Conservation (phyloP, 64 coral and sea anemone genomes). For the Hydrozoanthus tunicans region DNA sequence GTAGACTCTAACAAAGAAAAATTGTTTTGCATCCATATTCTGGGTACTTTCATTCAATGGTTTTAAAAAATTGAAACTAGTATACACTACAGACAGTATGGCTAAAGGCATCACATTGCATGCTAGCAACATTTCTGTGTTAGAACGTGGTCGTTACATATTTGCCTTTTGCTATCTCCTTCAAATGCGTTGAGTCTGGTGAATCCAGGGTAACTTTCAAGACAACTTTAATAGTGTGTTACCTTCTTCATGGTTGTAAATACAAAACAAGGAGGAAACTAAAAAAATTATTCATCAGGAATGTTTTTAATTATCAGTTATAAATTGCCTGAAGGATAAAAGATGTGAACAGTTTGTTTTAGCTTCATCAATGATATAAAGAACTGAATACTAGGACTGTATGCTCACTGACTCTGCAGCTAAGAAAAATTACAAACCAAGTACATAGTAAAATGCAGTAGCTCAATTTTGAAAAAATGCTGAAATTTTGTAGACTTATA, state of each 20-base stretch:
- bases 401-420: too few species aligned
- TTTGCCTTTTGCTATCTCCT: not conserved
- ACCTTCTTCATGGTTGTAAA: not conserved
- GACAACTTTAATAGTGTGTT: not conserved
- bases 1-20: too few species aligned
- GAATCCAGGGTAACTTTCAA: not conserved
- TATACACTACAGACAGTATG: not conserved
- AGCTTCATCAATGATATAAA: not conserved
- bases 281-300: not conserved
- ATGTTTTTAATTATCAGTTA: not conserved
- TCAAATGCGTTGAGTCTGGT: slow-evolving; percentile 4
- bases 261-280: slow-evolving; percentile 5
- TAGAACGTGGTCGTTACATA: not conserved
- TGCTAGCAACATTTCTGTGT: not conserved
- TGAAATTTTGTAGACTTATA: too few species aligned
- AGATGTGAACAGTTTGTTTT: not conserved
- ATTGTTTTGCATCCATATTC: too few species aligned
- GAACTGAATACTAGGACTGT: too few species aligned
- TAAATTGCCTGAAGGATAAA: not conserved
- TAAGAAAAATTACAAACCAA: too few species aligned
- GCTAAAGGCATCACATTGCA: not conserved
- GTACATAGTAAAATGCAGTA: too few species aligned
- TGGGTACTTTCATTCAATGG: not conserved
- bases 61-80: not conserved
- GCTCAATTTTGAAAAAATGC: too few species aligned